A percentile compares a stretch with the other conserved stretches of the same genome.
phyloP scores from a whole-genome alignment of 2,797 vertebrate species.

The Helostoma temminkii region DNA sequence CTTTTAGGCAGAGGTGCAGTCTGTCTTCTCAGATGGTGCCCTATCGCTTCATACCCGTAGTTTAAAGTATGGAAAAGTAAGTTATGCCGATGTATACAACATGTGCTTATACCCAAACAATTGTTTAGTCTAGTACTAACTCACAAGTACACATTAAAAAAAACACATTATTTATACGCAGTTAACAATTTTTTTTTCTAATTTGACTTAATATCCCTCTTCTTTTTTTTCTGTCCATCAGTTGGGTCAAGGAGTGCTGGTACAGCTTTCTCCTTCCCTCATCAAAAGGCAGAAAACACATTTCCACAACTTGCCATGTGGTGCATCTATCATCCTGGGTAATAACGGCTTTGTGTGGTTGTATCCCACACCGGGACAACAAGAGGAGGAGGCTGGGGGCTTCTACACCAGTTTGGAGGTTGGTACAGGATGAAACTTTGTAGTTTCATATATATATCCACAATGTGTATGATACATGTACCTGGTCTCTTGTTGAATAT shows the following conservation, averaged over 20 bases:
- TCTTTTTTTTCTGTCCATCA: slow-evolving; percentile 52
- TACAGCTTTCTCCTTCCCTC: slow-evolving; percentile 94
- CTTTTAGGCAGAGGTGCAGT: slow-evolving; percentile 95
- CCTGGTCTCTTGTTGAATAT: not conserved
- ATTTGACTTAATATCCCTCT: not conserved
- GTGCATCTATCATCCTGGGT: slow-evolving; percentile 93
- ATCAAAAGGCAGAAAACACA: slow-evolving; percentile 98
- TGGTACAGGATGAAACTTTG: not conserved
- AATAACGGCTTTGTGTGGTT: slow-evolving; percentile 98
- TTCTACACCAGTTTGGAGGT: slow-evolving; percentile 93
- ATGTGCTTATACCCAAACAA: not conserved
- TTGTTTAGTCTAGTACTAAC: too few species aligned
- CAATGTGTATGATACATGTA: not conserved
- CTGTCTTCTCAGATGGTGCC: slow-evolving; percentile 94
- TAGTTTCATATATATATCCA: not conserved
- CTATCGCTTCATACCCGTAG: slow-evolving; percentile 95
- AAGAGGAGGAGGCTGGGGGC: slow-evolving; percentile 92
- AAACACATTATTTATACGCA: too few species aligned
- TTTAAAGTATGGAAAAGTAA: slow-evolving; percentile 97
- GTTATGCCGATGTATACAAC: not conserved
- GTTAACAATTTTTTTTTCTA: not conserved
- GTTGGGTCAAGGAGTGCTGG: slow-evolving; percentile 95
- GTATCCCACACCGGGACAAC: slow-evolving; percentile 90
- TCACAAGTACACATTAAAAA: not conserved
- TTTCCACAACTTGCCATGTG: slow-evolving; percentile 95